Conservation (phyloP, 2,113 vertebrate genomes). For the Phrynocephalus versicolor region DNA sequence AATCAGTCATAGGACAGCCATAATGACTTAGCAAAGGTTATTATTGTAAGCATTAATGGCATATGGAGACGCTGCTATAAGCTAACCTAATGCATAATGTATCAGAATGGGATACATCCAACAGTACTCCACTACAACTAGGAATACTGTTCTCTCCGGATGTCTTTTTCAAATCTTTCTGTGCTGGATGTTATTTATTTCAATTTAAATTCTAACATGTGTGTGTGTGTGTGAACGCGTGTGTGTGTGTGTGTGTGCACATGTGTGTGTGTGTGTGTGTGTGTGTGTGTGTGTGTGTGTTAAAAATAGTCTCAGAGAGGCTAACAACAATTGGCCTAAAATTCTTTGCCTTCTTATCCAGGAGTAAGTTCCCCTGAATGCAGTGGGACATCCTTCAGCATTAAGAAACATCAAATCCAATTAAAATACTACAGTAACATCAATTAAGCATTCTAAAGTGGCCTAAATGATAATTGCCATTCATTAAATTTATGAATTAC, state of each 20-base stretch:
- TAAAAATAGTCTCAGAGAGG: neutral
- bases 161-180: neutral
- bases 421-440: neutral
- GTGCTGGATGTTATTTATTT: neutral
- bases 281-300: too few species aligned
- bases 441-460: neutral
- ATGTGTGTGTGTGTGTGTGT: too few species aligned
- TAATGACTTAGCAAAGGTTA: neutral
- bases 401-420: neutral
- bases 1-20: neutral
- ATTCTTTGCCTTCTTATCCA: neutral
- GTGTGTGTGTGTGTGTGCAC: too few species aligned
- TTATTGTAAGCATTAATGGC: neutral
- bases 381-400: neutral
- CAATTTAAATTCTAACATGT: neutral
- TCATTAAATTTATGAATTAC: neutral
- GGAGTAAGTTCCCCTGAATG: neutral
- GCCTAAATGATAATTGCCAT: neutral
- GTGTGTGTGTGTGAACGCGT: too few species aligned
- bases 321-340: neutral
- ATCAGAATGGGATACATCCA: neutral
- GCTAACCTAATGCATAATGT: constrained; percentile 1
- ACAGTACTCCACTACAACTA: neutral
- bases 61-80: neutral
- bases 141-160: neutral